Evolutionary conservation across 2,797 vertebrate species (phyloP), one percentile per base, ranked within the genome.

Genomic region (Enteromius afrohamiltoni): DNA sequence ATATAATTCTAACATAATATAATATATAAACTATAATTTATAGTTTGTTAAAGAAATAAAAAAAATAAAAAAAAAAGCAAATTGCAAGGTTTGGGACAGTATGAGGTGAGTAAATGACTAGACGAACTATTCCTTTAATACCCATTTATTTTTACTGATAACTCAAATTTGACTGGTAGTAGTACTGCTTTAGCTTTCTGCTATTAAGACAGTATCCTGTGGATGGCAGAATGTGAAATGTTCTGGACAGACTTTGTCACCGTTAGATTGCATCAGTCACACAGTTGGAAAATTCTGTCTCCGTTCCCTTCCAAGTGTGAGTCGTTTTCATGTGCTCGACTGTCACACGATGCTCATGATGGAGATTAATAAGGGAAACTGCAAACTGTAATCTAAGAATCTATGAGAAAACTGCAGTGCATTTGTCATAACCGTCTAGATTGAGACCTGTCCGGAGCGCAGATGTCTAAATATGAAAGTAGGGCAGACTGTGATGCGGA

Each of bases 221-320:
- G 70, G 70, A 74, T 51, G 19, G 16, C 47, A n/a, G 21, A 45
- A 60, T 47, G 17, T 21, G 40, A 47, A 79, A 74, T 74, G 14
- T 47, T 79, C 45, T 26, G 75, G 16, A 6, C 77, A 55, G 68
- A 19, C 58, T 84, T 74, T 65, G 58, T 79, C 60, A 67, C 34
- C 31, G 2, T 58, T 76, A 80, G 9, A 40, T 79, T 80, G 71
- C 65, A 47, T 80, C 79, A 80, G 60, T 80, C 69, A 77, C 53
- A 70, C 58, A 68, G 79, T 31, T 34, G 70, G 73, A 76, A 68
- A 69, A 31, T 17, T 45, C 75, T 80, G 79, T 80, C 79, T n/a
- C 19, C 11, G 4, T 62, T 73, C 13, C 51, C 17, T 16, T 9
- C 47, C 26, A 81, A 6, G 68, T 45, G 67, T 23, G 64, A 81